Conservation (phyloP, 2,888 invertebrate genomes). For the Acrobasis consociella region DNA sequence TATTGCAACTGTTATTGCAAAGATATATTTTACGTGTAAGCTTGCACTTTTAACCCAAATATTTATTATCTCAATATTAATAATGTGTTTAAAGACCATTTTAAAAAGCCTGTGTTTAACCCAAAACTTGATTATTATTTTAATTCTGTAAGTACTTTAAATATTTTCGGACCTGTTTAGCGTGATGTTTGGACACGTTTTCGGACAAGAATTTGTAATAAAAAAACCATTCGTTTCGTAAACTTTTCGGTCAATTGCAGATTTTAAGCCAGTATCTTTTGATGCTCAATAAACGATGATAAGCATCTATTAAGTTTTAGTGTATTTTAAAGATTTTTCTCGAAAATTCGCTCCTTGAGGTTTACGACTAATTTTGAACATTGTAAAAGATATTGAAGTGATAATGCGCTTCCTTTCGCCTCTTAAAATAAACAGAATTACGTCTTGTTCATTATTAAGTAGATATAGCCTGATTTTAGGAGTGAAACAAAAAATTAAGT, state of each 20-base stretch:
- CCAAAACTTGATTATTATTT: constrained; percentile 5
- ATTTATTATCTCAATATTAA: constrained; percentile 15
- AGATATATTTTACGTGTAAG: constrained; percentile 1
- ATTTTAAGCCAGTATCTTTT: not conserved
- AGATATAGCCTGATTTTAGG: no score
- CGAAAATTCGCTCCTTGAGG: not conserved
- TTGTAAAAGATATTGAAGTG: not conserved
- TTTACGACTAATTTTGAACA: not conserved
- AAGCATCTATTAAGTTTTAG: constrained; percentile 7
- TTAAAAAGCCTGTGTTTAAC: not conserved
- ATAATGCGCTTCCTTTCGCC: not conserved
- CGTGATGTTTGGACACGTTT: not conserved
- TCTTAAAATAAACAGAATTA: not conserved
- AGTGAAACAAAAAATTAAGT: no score
- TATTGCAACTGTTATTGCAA: not conserved
- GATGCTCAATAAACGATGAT: not conserved
- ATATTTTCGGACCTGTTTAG: constrained; percentile 2
- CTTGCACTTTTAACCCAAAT: constrained; percentile 19
- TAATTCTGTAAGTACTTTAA: not conserved
- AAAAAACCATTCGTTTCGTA: constrained; percentile 5
- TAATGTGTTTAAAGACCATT: constrained; percentile 6
- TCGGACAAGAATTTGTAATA: constrained; percentile 1
- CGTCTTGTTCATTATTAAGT: no score
- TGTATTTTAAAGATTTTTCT: constrained; percentile 1
- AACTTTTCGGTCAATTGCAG: constrained; percentile 7